These are phyloP conservation scores for Caenorhabditis plicata DNA, from an alignment of 2,888 invertebrate genomes.

Conservation along the genomic window DNA sequence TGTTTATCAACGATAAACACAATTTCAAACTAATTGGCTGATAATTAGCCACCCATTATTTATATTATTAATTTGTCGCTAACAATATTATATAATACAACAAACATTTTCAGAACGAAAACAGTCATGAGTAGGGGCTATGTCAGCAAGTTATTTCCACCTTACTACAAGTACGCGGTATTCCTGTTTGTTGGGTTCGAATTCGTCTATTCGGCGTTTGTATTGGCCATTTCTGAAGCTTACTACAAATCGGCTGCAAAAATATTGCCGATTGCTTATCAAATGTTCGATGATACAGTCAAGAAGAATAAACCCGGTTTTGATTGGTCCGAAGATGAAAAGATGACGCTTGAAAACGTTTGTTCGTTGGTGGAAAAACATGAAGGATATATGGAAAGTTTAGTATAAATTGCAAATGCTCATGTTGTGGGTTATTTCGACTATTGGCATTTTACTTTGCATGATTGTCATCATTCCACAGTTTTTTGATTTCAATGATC, in stretches of 20 bases:
- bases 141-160: conserved; percentile 41
- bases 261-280: conserved; percentile 45
- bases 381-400: conserved; percentile 1
- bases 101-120: no score
- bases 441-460: conserved; percentile 48
- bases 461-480: conserved; percentile 61
- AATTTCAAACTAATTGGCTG: no score
- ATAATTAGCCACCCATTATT: no score
- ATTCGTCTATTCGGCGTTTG: conserved; percentile 48
- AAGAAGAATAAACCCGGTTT: conserved; percentile 38
- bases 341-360: conserved; percentile 40
- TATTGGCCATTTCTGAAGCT: conserved; percentile 51
- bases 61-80: no score
- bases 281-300: conserved; percentile 60
- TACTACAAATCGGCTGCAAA: conserved; percentile 42
- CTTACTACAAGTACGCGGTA: conserved; percentile 57
- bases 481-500: conserved; percentile 58
- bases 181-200: conserved; percentile 57
- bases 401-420: conserved; percentile 55
- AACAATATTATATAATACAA: no score
- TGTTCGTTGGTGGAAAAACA: not conserved
- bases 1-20: no score
- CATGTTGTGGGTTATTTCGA: conserved; percentile 52
- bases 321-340: conserved; percentile 42
- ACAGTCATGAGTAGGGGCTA: no score